A percentile compares a stretch with the other conserved stretches of the same genome.
phyloP scores from a whole-genome alignment of 2,888 invertebrate genomes.

The Prenolepis imparis region DNA sequence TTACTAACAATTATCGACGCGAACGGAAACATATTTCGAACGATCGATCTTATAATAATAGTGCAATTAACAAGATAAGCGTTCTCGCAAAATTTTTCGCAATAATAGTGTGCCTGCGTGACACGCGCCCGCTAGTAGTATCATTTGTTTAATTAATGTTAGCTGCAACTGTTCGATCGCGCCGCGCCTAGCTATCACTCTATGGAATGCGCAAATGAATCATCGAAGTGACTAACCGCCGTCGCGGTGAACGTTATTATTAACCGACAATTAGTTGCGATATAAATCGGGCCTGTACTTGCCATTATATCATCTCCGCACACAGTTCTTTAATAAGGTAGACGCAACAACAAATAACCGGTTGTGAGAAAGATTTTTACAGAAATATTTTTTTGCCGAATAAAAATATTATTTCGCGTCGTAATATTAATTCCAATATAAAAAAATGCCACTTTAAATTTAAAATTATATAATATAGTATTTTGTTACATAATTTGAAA shows the following conservation, averaged over 20 bases:
- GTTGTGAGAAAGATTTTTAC: not conserved
- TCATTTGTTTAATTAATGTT: conserved; percentile 38
- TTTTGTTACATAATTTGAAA: not conserved
- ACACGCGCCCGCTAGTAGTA: not conserved
- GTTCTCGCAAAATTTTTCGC: not conserved
- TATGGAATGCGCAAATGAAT: conserved; percentile 19
- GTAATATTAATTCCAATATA: not conserved
- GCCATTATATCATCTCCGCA: conserved; percentile 12
- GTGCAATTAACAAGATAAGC: conserved; percentile 16
- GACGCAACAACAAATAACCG: not conserved
- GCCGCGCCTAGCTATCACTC: not conserved
- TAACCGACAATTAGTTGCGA: conserved; percentile 40
- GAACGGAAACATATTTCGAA: conserved; percentile 8
- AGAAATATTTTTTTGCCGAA: not conserved
- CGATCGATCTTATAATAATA: conserved; percentile 5
- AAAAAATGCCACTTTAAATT: not conserved
- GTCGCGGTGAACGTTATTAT: conserved; percentile 40
- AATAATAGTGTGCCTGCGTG: not conserved
- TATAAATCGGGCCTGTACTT: conserved; percentile 13
- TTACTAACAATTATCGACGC: conserved; percentile 4
- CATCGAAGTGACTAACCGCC: conserved; percentile 25
- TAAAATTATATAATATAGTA: not conserved
- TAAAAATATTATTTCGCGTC: conserved; percentile 5
- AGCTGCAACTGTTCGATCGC: conserved; percentile 1
- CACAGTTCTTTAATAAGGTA: not conserved